Evolutionary conservation across 2,888 invertebrate species (phyloP).

Genomic region (Cheilosia vulpina): DNA sequence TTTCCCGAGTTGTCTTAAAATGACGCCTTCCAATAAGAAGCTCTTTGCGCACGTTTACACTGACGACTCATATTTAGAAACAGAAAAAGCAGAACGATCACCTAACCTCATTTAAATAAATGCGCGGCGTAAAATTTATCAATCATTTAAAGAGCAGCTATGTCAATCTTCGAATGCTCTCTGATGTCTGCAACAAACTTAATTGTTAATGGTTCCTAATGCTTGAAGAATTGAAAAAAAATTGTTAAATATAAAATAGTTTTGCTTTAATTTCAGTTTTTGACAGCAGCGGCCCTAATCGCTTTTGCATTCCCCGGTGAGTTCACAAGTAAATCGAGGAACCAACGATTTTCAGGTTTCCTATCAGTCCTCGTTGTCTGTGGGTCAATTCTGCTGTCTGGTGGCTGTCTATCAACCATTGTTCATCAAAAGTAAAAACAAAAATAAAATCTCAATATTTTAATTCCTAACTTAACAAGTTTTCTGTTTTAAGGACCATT

Average conservation of each 20-base stretch:
- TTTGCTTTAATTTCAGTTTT: slow-evolving; percentile 76
- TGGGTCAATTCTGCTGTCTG: slow-evolving; percentile 80
- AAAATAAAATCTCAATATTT: background rate
- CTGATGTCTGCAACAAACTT: too few species aligned
- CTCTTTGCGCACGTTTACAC: too few species aligned
- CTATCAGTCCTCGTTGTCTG: slow-evolving; percentile 78
- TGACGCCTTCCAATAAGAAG: too few species aligned
- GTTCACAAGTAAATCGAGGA: slow-evolving; percentile 79
- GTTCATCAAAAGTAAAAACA: slow-evolving; percentile 81
- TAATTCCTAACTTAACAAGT: background rate
- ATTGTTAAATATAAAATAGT: background rate
- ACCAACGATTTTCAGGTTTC: slow-evolving; percentile 78
- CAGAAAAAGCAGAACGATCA: too few species aligned
- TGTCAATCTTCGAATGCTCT: too few species aligned
- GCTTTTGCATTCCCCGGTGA: slow-evolving; percentile 81
- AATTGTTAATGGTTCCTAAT: too few species aligned
- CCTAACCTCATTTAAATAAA: too few species aligned
- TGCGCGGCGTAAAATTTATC: too few species aligned
- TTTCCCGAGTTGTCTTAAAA: too few species aligned
- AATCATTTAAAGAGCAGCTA: too few species aligned
- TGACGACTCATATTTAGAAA: too few species aligned
- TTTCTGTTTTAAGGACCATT: slow-evolving; percentile 77
- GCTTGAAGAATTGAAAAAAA: too few species aligned
- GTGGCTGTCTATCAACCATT: slow-evolving; percentile 82
- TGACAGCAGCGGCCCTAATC: slow-evolving; percentile 80